Evolutionary conservation across 1,140 invertebrate species (phyloP), one percentile per base, ranked within the genome.

Genomic region (Scaptodrosophila lebanonensis): DNA sequence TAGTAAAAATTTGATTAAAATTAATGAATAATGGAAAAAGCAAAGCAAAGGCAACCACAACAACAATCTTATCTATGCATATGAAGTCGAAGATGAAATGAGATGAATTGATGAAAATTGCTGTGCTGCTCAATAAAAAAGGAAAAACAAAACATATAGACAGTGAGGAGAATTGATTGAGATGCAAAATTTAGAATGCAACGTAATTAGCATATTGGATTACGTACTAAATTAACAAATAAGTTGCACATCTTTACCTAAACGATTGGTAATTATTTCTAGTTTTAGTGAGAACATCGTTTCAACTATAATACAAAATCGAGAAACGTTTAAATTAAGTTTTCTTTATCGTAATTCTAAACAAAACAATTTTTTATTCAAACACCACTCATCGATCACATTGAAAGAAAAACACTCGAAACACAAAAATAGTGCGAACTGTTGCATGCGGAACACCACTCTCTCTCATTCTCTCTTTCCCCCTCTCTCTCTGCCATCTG

Each of bases 171-270:
- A 49, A 50, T 53, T 53, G 25, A 45, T 77, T 50, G 50, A 76
- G 11, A 35, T 61, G 48, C 16, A 36, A 40, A 56, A 66, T 22
- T 33, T 40, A 33, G 20, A 52, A 65, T n/a, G n/a, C n/a, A n/a
- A n/a, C n/a, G n/a, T n/a, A n/a, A n/a, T n/a, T n/a, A n/a, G n/a
- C n/a, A n/a, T n/a, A n/a, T n/a, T n/a, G n/a, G n/a, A n/a, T n/a
- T n/a, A n/a, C n/a, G n/a, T n/a, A n/a, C 63, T 51, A 66, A 60
- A 61, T 69, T 62, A 76, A 64, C 36, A 49, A 51, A 69, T 79
- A 79, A 79, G 75, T 82, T 65, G 75, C 75, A 83, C 76, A 82
- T 82, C 76, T 82, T 82, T 82, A 82, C 76, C 76, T 75, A 82
- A 82, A 56, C 75, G 56, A 82, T 82, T 82, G 76, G 76, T 82